Evolutionary conservation across 2,113 vertebrate species (phyloP).

Genomic region (Entomyzon cyanotis): DNA sequence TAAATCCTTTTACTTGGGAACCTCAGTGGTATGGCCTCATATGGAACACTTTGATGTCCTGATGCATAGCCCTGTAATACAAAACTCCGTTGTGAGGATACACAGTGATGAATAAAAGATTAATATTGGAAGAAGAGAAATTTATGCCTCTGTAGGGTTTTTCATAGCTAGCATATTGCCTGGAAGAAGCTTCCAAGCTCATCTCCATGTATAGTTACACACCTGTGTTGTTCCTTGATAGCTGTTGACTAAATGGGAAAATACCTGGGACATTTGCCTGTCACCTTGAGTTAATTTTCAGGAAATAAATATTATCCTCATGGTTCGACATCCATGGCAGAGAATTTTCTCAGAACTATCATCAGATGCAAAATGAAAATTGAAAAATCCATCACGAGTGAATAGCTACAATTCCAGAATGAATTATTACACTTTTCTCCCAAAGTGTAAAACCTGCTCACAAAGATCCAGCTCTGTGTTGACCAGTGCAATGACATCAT

Average conservation of each 20-base stretch:
- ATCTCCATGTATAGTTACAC: background rate
- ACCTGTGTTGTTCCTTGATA: background rate
- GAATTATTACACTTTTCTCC: background rate
- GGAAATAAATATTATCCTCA: background rate
- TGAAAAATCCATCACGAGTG: background rate
- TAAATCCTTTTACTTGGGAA: background rate
- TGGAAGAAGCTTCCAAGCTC: background rate
- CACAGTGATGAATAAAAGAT: background rate
- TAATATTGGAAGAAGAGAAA: background rate
- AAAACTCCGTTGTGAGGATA: background rate
- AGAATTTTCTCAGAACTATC: background rate
- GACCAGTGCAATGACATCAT: background rate
- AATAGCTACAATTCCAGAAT: background rate
- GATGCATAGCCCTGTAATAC: background rate
- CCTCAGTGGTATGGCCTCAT: background rate
- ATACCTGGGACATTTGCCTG: background rate
- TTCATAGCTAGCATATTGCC: background rate
- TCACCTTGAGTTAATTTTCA: background rate
- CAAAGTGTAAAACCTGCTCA: background rate
- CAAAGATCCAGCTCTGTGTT: background rate
- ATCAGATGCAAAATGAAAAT: background rate
- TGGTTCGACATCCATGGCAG: background rate
- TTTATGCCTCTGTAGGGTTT: background rate
- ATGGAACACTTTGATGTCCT: background rate
- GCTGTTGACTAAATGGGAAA: background rate